These are phyloP conservation scores for Eospalax fontanierii DNA, from an alignment of 2,797 vertebrate genomes.

Conservation along the genomic window DNA sequence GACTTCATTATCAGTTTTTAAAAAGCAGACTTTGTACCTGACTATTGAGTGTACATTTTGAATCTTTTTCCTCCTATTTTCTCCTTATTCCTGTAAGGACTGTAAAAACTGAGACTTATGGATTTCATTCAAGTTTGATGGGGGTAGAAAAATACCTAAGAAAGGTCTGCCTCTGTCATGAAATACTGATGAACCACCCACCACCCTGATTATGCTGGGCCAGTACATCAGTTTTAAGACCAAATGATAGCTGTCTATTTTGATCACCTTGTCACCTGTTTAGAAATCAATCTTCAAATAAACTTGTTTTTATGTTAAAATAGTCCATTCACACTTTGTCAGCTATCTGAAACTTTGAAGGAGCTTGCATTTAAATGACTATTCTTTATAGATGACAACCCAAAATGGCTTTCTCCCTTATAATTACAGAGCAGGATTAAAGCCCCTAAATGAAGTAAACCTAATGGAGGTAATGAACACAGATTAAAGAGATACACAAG, in stretches of 20 bases:
- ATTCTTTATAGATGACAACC: not conserved
- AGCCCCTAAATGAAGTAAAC: not conserved
- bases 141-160: not conserved
- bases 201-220: not conserved
- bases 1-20: constrained; percentile 22
- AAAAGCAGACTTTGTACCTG: not conserved
- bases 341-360: not conserved
- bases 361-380: not conserved
- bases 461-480: not conserved
- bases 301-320: not conserved
- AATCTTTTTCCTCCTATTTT: not conserved
- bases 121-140: not conserved
- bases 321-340: not conserved
- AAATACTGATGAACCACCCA: not conserved
- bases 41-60: not conserved
- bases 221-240: not conserved
- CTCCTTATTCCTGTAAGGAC: constrained; percentile 7
- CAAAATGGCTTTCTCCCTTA: not conserved
- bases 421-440: constrained; percentile 20
- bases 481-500: not conserved
- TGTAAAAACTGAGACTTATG: not conserved
- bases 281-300: not conserved
- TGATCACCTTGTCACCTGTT: not conserved
- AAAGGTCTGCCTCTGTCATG: not conserved
- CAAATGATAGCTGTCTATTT: constrained; percentile 1